Base-by-base conservation (phyloP, 2,888 invertebrate species). In the Mechanitis mazaeus region DNA sequence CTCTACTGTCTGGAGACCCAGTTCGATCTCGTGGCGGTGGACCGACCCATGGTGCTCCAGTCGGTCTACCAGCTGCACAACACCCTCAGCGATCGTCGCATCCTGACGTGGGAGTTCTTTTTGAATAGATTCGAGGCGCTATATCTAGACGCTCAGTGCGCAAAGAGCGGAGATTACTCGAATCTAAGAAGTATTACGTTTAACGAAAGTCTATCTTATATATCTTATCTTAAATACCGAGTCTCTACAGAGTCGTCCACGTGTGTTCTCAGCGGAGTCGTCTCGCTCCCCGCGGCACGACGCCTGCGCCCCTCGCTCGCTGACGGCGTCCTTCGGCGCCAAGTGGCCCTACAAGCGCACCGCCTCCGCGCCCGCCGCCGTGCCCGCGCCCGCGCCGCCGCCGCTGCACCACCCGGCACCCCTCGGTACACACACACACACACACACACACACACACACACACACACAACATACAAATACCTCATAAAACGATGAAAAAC, bases 31-130 rank as follows among this genome's bases (percentile, higher is more conserved):
- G 98, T 99, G 67, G 97, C 98, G 65, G 95, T 97, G 64, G 99
- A 99, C 85, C 93, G 99, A 50, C 98, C 98, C 0, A 96, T 99
- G 93, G 96, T 99, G 42, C 92, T 99, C 50, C 98, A 98, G 81
- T 96, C 97, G 2, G 92, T 99, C 59, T 97, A 97, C 82, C 97
- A 98, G 80, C 92, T 99, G 5, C 97, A 98, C 80, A 98, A 97
- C 80, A 95, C 97, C 2, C 92, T 99, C 42, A 95, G 95, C 71
- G 97, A 98, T 81, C 92, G 98, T 55, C 94, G 94, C 74, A 96
- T 99, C 64, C 91, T 99, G 20, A 94, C 95, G 0, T 99, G 99
- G 98, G 97, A 98, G 68, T 99, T 99, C 91, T 99, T 99, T 84
- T 92, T 98, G 33, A 97, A 97, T 80, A 74, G 88, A 12, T 99